Evolutionary conservation across 1,140 invertebrate species (phyloP).

Genomic region (Euura saliciscinereae): DNA sequence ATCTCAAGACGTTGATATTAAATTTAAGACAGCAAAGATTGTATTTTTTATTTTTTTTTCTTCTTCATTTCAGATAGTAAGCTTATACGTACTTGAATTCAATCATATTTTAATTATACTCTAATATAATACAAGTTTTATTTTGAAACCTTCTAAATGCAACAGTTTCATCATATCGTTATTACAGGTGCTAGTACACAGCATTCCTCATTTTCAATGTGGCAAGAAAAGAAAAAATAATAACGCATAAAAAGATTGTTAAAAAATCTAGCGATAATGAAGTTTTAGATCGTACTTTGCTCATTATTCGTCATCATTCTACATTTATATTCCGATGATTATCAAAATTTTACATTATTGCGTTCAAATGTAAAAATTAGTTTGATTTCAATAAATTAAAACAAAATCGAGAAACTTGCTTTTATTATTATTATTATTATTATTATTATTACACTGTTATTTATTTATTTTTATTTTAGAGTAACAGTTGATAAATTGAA

Average conservation of each 20-base stretch:
- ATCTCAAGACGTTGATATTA: too few relatives aligned
- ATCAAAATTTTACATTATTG: too few relatives aligned
- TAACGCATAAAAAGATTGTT: background rate
- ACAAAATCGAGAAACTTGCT: too few relatives aligned
- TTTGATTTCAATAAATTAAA: too few relatives aligned
- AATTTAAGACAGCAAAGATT: too few relatives aligned
- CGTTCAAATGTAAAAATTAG: too few relatives aligned
- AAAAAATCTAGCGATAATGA: background rate
- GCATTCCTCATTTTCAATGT: background rate
- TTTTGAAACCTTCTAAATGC: slow-evolving; percentile 6
- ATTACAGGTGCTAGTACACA: background rate
- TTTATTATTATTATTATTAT: too few relatives aligned
- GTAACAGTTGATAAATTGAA: too few relatives aligned
- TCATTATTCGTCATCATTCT: background rate
- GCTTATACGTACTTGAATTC: background rate
- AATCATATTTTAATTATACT: background rate
- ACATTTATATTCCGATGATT: too few relatives aligned
- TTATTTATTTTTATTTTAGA: too few relatives aligned
- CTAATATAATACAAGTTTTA: slow-evolving; percentile 4
- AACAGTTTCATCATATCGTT: background rate
- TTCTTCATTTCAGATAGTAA: background rate
- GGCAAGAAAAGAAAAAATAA: background rate
- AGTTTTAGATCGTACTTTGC: background rate
- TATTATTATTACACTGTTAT: too few relatives aligned
- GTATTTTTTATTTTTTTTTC: background rate